Evolutionary conservation across 1,140 invertebrate genomes (phyloP), one percentile per base, ranked within the genome.

Genomic region (Macrobrachium rosenbergii): DNA sequence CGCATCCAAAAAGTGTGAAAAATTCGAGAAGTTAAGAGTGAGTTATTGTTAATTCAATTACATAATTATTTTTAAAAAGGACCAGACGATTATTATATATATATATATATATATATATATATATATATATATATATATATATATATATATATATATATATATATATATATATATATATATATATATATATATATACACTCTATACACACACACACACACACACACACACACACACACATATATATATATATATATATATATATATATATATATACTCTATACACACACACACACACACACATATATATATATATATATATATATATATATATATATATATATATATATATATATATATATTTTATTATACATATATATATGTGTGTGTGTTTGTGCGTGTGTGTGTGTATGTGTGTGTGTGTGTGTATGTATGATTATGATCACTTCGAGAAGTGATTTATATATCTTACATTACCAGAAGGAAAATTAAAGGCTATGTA

Each of bases 301-400:
- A 67, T 19, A 67, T 19, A 67, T 19, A 67, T 19, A 67, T 19
- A 67, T 67, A 67, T 67, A 67, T 19, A 72, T 72, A 72, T 72
- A 72, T 72, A 72, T 28, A 72, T 72, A 72, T 28, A 72, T 72
- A 72, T 72, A 72, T 72, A 72, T 72, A 28, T 72, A 72, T 72
- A 28, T 28, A 72, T 72, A 72, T 72, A 28, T 72, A 72, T 28
- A 72, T 72, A 8, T 72, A 72, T 72, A 23, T 72, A 23, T 72
- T 7, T 72, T 14, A 28, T 14, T 72, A 28, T 72, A 28, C 23
- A 28, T 72, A 72, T 72, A 72, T 28, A 72, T 72, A 72, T 28
- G 23, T 72, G 21, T 28, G 23, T 72, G 17, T 72, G 23, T 72
- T n/a, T 72, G 21, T 72, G 21, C 37, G 21, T 72, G 37, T 72